Evolutionary conservation across 2,113 vertebrate genomes (phyloP), one percentile per base, ranked within the genome.

Genomic region (Plectropomus leopardus): DNA sequence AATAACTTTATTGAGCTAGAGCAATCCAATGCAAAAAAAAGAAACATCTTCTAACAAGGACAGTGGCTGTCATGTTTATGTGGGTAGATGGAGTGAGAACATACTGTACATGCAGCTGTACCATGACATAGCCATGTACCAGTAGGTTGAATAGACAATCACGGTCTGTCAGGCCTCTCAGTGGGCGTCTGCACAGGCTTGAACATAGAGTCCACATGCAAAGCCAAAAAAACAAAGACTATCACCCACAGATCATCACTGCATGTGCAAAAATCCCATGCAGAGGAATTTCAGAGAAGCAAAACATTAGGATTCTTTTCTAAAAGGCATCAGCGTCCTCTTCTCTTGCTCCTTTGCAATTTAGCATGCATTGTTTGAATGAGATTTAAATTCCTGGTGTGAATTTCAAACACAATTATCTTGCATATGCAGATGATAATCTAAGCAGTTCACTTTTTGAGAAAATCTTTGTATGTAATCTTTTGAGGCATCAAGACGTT

Each of bases 101-200:
- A 89, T 42, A 67, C 47, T 68, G 77, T 80, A 67, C 81, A 83
- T 80, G 55, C 76, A 86, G 67, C 65, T 50, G 83, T 74, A 88
- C 69, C 74, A 84, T 92, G 88, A 78, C 82, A 55, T 28, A 83
- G 53, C 30, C 76, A 54, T 88, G 83, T 86, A 63, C 26, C 81
- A 86, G 60, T 23, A 34, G 50, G 53, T 26, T 63, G 15, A 93
- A 88, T 90, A 34, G 68, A 93, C 89, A 92, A 91, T 91, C 54
- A 75, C 21, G 11, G 68, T 21, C 78, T 88, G 80, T 86, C 66
- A 66, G 30, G 55, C 54, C 57, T 59, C 44, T 47, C 54, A 34
- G 23, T 63, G 36, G 82, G 76, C 1, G 34, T 58, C 8, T 63
- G 9, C 59, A 32, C 59, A 45, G 42, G 48, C 36, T 21, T 68